phyloP scores from a whole-genome alignment of 1,140 invertebrate species.

The Drosophila hydei region DNA sequence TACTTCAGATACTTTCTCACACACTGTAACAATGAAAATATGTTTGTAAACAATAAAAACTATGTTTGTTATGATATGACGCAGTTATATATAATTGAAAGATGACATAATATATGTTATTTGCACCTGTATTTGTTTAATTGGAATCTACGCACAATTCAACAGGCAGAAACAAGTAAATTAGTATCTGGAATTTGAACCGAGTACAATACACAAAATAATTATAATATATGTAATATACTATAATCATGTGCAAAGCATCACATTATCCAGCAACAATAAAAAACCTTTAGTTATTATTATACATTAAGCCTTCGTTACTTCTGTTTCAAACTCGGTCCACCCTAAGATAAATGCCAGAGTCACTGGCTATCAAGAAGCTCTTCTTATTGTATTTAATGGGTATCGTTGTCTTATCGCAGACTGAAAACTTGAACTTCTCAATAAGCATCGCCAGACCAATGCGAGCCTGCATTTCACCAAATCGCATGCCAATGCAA shows the following conservation, averaged over 20 bases:
- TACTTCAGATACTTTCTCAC: background rate
- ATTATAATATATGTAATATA: no score
- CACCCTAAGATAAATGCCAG: conserved; percentile 63
- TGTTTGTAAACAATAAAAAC: background rate
- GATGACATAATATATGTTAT: background rate
- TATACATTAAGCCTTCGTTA: background rate
- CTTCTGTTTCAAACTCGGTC: conserved; percentile 46
- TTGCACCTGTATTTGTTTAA: no score
- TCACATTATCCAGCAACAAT: no score
- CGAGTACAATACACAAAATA: no score
- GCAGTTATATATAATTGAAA: background rate
- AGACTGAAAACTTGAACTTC: conserved; percentile 73
- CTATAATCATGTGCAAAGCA: no score
- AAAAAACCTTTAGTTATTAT: background rate
- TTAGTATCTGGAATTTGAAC: no score
- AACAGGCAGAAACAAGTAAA: no score
- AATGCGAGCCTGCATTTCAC: conserved; percentile 87
- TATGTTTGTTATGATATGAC: background rate
- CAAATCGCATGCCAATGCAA: conserved; percentile 87
- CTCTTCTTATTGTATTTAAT: conserved; percentile 48
- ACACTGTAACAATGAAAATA: background rate
- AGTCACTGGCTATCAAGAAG: conserved; percentile 53
- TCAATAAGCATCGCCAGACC: conserved; percentile 84
- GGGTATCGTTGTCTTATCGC: conserved; percentile 71
- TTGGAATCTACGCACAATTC: no score